Base-by-base conservation (phyloP, 2,888 invertebrate species). In the Scaptomyza reducta region DNA sequence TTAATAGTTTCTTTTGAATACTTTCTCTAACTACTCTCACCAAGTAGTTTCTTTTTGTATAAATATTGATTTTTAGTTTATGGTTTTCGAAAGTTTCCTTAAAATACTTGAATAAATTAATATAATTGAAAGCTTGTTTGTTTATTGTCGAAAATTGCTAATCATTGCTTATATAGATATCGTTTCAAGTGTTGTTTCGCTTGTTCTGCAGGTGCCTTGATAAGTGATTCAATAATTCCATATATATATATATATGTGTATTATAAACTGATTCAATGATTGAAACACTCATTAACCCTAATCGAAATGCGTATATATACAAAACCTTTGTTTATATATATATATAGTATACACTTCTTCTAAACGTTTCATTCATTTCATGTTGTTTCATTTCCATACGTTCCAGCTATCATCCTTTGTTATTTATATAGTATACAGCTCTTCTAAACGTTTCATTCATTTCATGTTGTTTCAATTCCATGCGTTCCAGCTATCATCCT, bases 261-360 rank as follows among this genome's bases (percentile, higher is more conserved):
- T 18, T 18, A 25, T 44, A 46, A 58, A 56, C 61, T 27, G 55
- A 33, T 72, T 68, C 49, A 67, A 75, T 77, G 58, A 75, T 63
- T 59, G 60, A 75, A 70, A 66, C 40, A 50, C 69, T 72, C 74
- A 81, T 86, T 83, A 83, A 75, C 86, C 86, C 46, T 73, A 83
- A 83, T 86, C 74, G 61, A 53, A 31, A 13, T 6, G 13, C 10
- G 7, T 22, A n/a, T 25, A 25, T 44, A 44, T 7, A 14, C 27
- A 16, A 7, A 46, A 9, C 29, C 25, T 9, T 40, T 33, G 40
- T 41, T 55, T 40, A 41, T 9, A 38, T 31, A 53, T 27, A 51
- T 29, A 35, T 22, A 29, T 29, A 29, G 7, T 9, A 9, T 29
- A 27, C 27, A 27, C 27, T 4, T 1, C 1, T 13, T 9, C 14